A percentile compares a stretch with the other conserved stretches of the same genome.
Conservation (phyloP, 2,113 vertebrate genomes). For the Passer domesticus region DNA sequence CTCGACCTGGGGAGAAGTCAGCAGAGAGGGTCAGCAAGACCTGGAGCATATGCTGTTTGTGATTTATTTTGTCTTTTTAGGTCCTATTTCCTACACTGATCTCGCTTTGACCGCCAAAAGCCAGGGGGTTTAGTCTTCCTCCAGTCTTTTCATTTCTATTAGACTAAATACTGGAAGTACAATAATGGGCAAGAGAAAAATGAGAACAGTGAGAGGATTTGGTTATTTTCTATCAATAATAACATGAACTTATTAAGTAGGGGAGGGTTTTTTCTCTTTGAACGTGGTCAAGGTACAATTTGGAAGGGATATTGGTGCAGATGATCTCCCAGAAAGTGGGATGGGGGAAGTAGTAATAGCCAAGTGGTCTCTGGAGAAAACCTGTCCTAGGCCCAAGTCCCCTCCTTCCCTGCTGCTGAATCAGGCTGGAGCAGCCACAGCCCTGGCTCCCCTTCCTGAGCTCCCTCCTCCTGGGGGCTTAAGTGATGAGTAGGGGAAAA, state of each 20-base stretch:
- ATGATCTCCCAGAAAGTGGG: background rate
- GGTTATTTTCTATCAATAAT: background rate
- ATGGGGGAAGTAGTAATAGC: background rate
- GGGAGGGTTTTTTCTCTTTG: rapidly evolving
- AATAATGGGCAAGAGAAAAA: background rate
- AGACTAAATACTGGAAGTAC: background rate
- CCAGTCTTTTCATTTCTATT: background rate
- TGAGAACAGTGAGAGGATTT: background rate
- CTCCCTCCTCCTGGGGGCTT: background rate
- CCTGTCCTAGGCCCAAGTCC: background rate
- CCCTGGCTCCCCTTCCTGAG: background rate
- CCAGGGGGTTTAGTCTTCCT: background rate
- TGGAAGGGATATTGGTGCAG: background rate
- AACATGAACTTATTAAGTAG: background rate
- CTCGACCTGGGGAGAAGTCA: background rate
- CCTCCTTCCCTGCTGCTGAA: background rate
- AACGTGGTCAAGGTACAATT: background rate
- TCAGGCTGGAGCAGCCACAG: background rate
- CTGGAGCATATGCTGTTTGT: background rate
- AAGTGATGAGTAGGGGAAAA: conserved; percentile 33
- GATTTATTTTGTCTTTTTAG: background rate
- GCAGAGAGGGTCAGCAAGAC: background rate
- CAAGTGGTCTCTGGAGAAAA: background rate
- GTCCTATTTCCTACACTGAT: background rate
- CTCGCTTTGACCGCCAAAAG: background rate